A percentile compares a stretch with the other conserved stretches of the same genome.
phyloP scores from a whole-genome alignment of 2,888 invertebrate genomes.

The Nemoura dubitans region DNA sequence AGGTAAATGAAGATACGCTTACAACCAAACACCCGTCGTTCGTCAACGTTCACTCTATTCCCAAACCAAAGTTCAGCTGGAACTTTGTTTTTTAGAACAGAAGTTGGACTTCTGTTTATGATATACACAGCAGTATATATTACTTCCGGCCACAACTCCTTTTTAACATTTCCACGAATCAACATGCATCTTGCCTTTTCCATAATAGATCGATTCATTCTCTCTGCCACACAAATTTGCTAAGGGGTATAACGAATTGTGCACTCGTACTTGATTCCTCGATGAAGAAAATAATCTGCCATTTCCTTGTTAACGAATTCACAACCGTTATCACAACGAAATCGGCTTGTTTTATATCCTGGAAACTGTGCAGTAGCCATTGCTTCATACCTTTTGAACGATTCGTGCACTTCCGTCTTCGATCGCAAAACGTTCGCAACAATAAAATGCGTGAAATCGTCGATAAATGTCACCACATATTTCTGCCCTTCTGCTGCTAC shows the following conservation, averaged over 20 bases:
- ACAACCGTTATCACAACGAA: slow-evolving; percentile 54
- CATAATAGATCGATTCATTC: slow-evolving; percentile 19
- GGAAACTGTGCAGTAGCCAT: slow-evolving; percentile 52
- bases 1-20: slow-evolving; percentile 9
- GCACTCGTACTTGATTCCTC: slow-evolving; percentile 30
- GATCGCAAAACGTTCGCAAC: slow-evolving; percentile 49
- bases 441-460: slow-evolving; percentile 51
- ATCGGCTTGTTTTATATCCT: slow-evolving; percentile 49
- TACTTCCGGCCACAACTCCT: slow-evolving; percentile 28
- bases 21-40: slow-evolving; percentile 32
- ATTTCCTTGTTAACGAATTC: no score
- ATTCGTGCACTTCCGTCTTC: slow-evolving; percentile 50
- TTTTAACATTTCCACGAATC: not conserved
- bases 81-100: slow-evolving; percentile 17
- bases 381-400: slow-evolving; percentile 53
- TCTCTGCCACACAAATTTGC: slow-evolving; percentile 32
- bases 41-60: not conserved
- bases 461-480: slow-evolving; percentile 51
- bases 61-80: slow-evolving; percentile 42
- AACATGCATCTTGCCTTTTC: slow-evolving; percentile 28
- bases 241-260: slow-evolving; percentile 35
- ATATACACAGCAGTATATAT: slow-evolving; percentile 27
- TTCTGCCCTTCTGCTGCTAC: slow-evolving; percentile 47
- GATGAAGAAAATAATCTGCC: no score
- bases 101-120: slow-evolving; percentile 29